Base-by-base conservation (phyloP, 37 sponge, comb jelly and placozoan species). In the Petrosia ficiformis region DNA sequence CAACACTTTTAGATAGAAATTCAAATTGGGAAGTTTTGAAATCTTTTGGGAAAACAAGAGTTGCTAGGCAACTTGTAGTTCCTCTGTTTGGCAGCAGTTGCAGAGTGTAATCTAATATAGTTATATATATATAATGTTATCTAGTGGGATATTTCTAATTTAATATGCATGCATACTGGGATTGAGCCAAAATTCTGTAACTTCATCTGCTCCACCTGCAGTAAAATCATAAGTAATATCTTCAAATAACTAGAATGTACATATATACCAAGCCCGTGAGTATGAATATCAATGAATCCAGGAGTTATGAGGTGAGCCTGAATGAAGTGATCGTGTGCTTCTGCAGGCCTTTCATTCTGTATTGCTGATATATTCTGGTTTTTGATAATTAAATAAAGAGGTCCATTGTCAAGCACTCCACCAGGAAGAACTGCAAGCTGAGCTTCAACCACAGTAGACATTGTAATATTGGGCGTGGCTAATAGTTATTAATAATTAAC, bases 251-350 rank as follows among this genome's bases (percentile, higher is more conserved):
- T 10, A 22, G 19, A 21, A 11, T 21, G 36, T 34, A 21, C 54
- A 48, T 48, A 39, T 8, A 24, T 68, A 78, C 79, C 79, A 5
- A 84, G 25, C 41, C 86, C 79, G 40, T 84, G 79, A 28, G 78
- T 84, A 58, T 84, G 79, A 6, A 71, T 72, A 58, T 84, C 86
- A 3, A 84, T 68, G 37, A 78, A 84, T 14, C 79, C 79, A 0
- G 86, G 86, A 30, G 59, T 8, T 11, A 84, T 19, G 25, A 78
- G 67, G 56, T 71, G 59, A 24, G 79, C 71, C n/a, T n/a, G n/a
- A n/a, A n/a, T n/a, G n/a, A n/a, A n/a, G n/a, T n/a, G n/a, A n/a
- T n/a, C n/a, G 39, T 80, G 61, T n/a, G 28, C 10, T 31, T 28
- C 8, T 29, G 38, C 2, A 24, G 69, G 36, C 24, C 69, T 31